Evolutionary conservation across 2,797 vertebrate species (phyloP).

Genomic region (Pagetopsis macropterus): DNA sequence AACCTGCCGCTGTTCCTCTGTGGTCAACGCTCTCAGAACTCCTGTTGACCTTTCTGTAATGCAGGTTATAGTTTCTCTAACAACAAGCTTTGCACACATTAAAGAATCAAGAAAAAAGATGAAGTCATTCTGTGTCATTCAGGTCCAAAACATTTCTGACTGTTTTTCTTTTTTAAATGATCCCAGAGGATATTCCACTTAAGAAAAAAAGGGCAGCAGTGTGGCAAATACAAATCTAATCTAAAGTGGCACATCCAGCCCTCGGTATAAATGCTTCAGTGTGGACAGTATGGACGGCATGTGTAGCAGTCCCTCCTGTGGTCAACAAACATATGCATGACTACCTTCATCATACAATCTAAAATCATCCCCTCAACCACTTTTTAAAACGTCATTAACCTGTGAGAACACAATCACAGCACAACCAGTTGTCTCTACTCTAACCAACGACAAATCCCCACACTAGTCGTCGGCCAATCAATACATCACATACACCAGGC

Average conservation of each 20-base stretch:
- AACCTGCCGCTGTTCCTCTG: slow-evolving; percentile 4
- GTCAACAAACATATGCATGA: slow-evolving; percentile 12
- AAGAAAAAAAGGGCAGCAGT: slow-evolving; percentile 20
- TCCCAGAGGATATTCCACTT: slow-evolving; percentile 3
- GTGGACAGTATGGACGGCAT: background rate
- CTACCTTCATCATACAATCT: slow-evolving; percentile 21
- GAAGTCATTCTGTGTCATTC: slow-evolving; percentile 24
- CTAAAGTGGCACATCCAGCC: slow-evolving; percentile 22
- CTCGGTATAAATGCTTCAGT: background rate
- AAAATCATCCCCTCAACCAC: background rate
- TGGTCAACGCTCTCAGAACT: background rate
- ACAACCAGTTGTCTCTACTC: slow-evolving; percentile 18
- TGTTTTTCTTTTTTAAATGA: slow-evolving; percentile 22
- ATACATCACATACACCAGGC: slow-evolving; percentile 25
- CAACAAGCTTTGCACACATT: slow-evolving; percentile 15
- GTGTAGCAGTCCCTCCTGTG: slow-evolving; percentile 37
- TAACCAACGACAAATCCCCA: background rate
- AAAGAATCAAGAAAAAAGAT: slow-evolving; percentile 7
- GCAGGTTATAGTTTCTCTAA: background rate
- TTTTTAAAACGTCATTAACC: background rate
- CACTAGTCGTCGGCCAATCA: slow-evolving; percentile 6
- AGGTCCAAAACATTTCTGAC: slow-evolving; percentile 58
- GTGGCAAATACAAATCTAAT: slow-evolving; percentile 24
- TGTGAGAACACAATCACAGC: slow-evolving; percentile 32
- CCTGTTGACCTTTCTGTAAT: slow-evolving; percentile 10